phyloP scores from a whole-genome alignment of 2,797 vertebrate species.

The Psittacula derbiana region DNA sequence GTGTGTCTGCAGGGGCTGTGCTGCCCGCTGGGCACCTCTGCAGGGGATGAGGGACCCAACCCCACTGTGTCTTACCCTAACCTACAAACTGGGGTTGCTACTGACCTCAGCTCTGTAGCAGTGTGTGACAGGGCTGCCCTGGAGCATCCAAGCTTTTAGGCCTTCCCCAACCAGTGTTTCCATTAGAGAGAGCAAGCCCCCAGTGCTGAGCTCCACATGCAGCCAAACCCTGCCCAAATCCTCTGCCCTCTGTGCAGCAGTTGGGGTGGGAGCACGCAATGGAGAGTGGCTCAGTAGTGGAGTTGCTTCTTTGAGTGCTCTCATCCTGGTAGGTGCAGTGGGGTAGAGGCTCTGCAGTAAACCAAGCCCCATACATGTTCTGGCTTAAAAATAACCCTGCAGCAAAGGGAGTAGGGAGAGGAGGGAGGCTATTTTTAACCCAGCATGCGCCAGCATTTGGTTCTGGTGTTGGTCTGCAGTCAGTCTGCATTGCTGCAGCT shows the following conservation, averaged over 20 bases:
- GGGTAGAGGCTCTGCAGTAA: slow-evolving; percentile 28
- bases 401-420: slow-evolving; percentile 16
- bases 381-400: slow-evolving; percentile 47
- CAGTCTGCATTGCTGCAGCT: background rate
- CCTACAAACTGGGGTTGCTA: background rate
- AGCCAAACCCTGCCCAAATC: background rate
- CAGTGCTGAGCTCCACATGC: background rate
- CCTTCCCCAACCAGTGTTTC: background rate
- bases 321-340: slow-evolving; percentile 3
- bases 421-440: slow-evolving; percentile 49
- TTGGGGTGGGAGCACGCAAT: background rate
- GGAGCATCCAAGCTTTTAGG: background rate
- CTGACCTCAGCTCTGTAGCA: background rate
- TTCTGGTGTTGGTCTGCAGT: slow-evolving; percentile 36
- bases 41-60: background rate
- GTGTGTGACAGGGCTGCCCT: background rate
- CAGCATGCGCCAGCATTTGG: background rate
- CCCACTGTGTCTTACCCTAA: background rate
- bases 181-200: background rate
- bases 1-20: background rate
- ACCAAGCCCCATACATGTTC: background rate
- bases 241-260: background rate
- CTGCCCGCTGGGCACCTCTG: background rate
- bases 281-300: background rate
- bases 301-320: background rate